phyloP scores from a whole-genome alignment of 2,888 invertebrate species.

The Odontocolon sp. region DNA sequence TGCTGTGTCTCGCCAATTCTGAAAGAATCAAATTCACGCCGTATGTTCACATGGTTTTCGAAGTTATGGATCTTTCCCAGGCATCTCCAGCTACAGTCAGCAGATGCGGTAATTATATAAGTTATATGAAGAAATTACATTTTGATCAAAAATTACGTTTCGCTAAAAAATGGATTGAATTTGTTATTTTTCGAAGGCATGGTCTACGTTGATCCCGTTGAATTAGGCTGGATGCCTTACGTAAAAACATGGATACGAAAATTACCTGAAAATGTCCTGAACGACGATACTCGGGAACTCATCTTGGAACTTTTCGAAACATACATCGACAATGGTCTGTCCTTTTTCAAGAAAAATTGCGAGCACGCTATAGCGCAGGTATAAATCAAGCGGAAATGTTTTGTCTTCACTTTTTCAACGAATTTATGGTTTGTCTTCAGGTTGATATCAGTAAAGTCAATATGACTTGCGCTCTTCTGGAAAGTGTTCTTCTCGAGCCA shows the following conservation, averaged over 20 bases:
- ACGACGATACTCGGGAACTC: slow-evolving; percentile 84
- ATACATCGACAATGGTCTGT: slow-evolving; percentile 86
- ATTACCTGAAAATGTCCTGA: slow-evolving; percentile 82
- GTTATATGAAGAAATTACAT: neutral
- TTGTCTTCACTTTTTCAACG: neutral
- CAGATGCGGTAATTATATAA: slow-evolving; percentile 78
- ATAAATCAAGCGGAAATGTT: slow-evolving; percentile 28
- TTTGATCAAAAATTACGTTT: neutral
- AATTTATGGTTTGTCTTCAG: slow-evolving; percentile 79
- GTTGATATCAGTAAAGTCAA: slow-evolving; percentile 92
- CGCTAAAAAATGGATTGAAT: slow-evolving; percentile 61
- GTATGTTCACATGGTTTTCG: slow-evolving; percentile 95
- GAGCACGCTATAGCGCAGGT: slow-evolving; percentile 89
- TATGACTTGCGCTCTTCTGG: slow-evolving; percentile 88
- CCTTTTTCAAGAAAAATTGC: slow-evolving; percentile 87
- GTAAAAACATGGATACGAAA: slow-evolving; percentile 89
- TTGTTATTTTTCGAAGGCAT: too few species aligned
- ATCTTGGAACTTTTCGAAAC: slow-evolving; percentile 85
- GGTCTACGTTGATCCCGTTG: slow-evolving; percentile 94
- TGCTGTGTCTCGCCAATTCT: slow-evolving; percentile 95
- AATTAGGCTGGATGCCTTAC: slow-evolving; percentile 90
- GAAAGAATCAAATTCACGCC: slow-evolving; percentile 94
- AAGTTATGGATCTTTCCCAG: slow-evolving; percentile 89
- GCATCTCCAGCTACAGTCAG: slow-evolving; percentile 96
- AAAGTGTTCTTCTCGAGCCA: slow-evolving; percentile 86